A percentile compares a stretch with the other conserved stretches of the same genome.
Conservation (phyloP, 2,888 invertebrate genomes). For the Drosophila stalkeri region DNA sequence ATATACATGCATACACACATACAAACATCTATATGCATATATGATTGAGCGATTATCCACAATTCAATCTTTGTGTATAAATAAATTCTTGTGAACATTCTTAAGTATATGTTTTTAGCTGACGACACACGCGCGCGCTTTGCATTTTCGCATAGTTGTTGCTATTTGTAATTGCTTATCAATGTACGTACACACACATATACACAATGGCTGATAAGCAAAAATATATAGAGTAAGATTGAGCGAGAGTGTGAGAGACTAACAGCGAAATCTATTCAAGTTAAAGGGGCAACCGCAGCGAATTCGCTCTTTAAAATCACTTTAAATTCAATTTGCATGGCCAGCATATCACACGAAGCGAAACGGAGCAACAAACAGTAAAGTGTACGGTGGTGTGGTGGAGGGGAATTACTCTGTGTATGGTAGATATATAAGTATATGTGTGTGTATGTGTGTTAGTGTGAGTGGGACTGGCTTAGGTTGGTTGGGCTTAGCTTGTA, state of each 20-base stretch:
- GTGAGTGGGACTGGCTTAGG: neutral
- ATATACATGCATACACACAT: neutral
- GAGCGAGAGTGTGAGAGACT: neutral
- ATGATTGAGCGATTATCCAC: neutral
- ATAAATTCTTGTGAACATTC: slow-evolving; percentile 5
- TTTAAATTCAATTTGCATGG: slow-evolving; percentile 60
- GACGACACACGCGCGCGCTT: slow-evolving; percentile 36
- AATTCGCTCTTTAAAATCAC: slow-evolving; percentile 35
- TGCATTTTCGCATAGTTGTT: slow-evolving; percentile 38
- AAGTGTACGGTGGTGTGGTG: neutral
- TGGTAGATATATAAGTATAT: neutral
- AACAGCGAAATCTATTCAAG: slow-evolving; percentile 17
- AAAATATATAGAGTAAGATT: neutral
- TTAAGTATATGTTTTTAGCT: slow-evolving; percentile 23
- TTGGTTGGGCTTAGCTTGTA: slow-evolving; percentile 19
- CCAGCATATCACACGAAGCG: slow-evolving; percentile 43
- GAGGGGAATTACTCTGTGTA: neutral
- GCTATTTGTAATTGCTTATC: slow-evolving; percentile 53
- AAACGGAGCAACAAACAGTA: slow-evolving; percentile 32
- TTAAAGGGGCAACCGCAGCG: slow-evolving; percentile 26
- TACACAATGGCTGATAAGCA: slow-evolving; percentile 44
- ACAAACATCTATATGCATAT: neutral
- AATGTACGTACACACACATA: slow-evolving; percentile 12
- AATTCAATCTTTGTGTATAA: neutral
- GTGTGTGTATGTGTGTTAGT: too few species aligned